Evolutionary conservation across 2,113 vertebrate genomes (phyloP).

Genomic region (Montifringilla adamsi): DNA sequence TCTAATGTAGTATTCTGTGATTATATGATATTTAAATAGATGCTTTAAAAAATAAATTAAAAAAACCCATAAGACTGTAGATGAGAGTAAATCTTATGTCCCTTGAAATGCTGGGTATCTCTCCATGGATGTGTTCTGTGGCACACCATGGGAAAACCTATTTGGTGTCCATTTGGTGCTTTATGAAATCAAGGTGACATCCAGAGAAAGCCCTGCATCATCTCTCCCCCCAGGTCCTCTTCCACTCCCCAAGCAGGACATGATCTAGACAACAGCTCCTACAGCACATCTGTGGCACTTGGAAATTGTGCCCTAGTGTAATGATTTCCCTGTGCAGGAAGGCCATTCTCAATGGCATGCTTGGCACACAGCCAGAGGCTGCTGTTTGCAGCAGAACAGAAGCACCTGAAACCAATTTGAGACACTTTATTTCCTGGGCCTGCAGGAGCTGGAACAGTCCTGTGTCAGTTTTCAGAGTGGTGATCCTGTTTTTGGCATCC

Average conservation of each 20-base stretch:
- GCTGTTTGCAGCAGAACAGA: neutral
- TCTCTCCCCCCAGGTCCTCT: rapidly evolving
- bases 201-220: neutral
- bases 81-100: neutral
- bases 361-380: neutral
- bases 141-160: neutral
- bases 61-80: neutral
- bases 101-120: neutral
- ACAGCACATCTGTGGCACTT: neutral
- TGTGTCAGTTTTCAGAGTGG: neutral
- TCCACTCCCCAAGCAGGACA: rapidly evolving
- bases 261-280: neutral
- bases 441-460: neutral
- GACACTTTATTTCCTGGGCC: neutral
- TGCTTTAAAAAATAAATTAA: neutral
- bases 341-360: neutral
- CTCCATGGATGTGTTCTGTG: neutral
- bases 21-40: neutral
- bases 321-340: neutral
- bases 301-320: neutral
- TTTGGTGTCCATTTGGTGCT: neutral
- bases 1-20: neutral
- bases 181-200: neutral
- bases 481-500: neutral
- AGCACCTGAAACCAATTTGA: neutral